Evolutionary conservation across 2,113 vertebrate genomes (phyloP).

Genomic region (Daubentonia madagascariensis): DNA sequence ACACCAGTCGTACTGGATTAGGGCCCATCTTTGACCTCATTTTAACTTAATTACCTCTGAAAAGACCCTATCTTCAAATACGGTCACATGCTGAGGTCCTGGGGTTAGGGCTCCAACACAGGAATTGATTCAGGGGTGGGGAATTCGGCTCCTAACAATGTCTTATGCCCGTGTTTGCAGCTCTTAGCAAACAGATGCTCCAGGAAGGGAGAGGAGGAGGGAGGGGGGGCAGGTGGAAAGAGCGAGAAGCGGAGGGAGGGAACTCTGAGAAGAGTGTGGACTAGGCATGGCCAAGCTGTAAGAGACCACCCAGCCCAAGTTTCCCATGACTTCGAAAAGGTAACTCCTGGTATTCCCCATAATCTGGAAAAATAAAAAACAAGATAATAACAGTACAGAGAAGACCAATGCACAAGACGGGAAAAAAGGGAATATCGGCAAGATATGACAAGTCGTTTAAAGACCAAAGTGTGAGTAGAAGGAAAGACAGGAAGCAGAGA

Average conservation of each 20-base stretch:
- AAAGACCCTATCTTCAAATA: neutral
- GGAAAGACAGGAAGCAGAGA: neutral
- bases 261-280: neutral
- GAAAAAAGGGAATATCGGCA: rapidly evolving
- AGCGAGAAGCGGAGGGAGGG: rapidly evolving
- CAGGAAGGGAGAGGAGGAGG: rapidly evolving
- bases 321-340: neutral
- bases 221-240: no score
- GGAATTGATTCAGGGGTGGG: rapidly evolving
- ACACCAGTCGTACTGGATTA: neutral
- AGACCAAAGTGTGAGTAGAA: neutral
- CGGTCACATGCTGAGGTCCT: rapidly evolving
- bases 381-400: neutral
- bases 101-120: neutral
- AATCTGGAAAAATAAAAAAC: neutral
- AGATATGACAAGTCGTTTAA: no score
- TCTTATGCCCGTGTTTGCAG: neutral
- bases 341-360: rapidly evolving
- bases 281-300: rapidly evolving
- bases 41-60: neutral
- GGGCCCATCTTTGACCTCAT: neutral
- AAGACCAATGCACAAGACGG: rapidly evolving
- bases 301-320: rapidly evolving
- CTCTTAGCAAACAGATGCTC: neutral
- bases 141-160: neutral